Evolutionary conservation across 2,888 invertebrate genomes (phyloP), one percentile per base, ranked within the genome.

Genomic region (Apamea monoglypha): DNA sequence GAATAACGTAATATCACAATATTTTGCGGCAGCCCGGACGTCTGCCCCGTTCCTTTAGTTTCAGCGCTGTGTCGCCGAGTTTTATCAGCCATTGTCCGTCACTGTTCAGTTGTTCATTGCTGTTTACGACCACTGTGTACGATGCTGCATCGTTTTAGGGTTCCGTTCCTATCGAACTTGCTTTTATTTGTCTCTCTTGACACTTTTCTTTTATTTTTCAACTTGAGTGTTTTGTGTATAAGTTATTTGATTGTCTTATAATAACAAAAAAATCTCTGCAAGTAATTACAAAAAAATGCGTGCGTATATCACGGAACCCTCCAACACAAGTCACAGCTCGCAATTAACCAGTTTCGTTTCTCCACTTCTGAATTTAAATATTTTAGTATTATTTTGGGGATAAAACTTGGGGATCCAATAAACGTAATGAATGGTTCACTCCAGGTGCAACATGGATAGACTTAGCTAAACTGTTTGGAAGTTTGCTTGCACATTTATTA

Each of bases 371-470:
- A 61, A 64, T 64, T 59, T 68, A 81, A 75, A 64, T 72, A 82
- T 73, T 63, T 32, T 16, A 67, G n/a, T 61, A 56, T 83, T 74
- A 47, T 72, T 83, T 72, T 29, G 36, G n/a, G n/a, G n/a, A n/a
- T 53, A 80, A 78, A 84, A 73, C 75, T 84, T 84, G 59, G 69
- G 21, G 70, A 73, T 73, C 80, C 83, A 83, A 83, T 83, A 83
- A 84, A 84, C 53, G 40, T 73, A 76, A 83, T 83, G 59, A 83
- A 83, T 80, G 83, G 47, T 40, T 71, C 79, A 66, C 29, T 74
- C 36, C 67, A 83, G 74, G 80, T 74, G 74, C 74, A 59, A 80
- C 80, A 74, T 83, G 71, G 67, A 79, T 18, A 83, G 74, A 83
- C 74, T 83, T 63, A 56, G 47, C 70, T 0, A 16, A 83, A 83